A percentile compares a stretch with the other conserved stretches of the same genome.
Evolutionary conservation across 2,888 invertebrate species (phyloP).

Genomic region (Xylophagus ater): DNA sequence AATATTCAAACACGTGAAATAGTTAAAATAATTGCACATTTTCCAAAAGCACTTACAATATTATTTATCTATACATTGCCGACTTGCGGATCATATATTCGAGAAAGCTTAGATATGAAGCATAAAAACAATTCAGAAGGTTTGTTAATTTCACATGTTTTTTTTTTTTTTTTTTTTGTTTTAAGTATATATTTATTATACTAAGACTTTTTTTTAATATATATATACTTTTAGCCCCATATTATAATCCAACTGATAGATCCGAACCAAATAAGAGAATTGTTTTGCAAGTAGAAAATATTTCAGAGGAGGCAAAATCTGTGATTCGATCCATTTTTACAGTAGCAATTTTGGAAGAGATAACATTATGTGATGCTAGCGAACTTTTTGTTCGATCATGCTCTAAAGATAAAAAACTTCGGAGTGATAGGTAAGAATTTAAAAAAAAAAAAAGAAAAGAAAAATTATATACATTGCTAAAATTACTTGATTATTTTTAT

Average conservation of each 20-base stretch:
- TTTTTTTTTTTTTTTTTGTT: slow-evolving; percentile 8
- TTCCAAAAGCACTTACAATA: slow-evolving; percentile 63
- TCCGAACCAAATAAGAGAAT: slow-evolving; percentile 63
- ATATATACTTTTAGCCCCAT: slow-evolving; percentile 39
- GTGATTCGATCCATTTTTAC: slow-evolving; percentile 54
- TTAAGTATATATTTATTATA: slow-evolving; percentile 12
- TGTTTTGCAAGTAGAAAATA: slow-evolving; percentile 58
- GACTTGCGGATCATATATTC: slow-evolving; percentile 54
- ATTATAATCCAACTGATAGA: slow-evolving; percentile 50
- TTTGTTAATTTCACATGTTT: slow-evolving; percentile 11
- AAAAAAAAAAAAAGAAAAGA: background rate
- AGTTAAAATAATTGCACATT: slow-evolving; percentile 64
- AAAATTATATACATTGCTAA: too few relatives aligned
- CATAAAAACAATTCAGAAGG: slow-evolving; percentile 20
- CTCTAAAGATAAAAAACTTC: slow-evolving; percentile 28
- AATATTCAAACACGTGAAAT: slow-evolving; percentile 59
- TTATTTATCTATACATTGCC: slow-evolving; percentile 68
- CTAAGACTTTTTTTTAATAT: background rate
- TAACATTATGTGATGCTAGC: slow-evolving; percentile 66
- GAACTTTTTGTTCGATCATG: slow-evolving; percentile 63
- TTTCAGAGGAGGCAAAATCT: slow-evolving; percentile 53
- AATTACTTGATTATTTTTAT: too few relatives aligned
- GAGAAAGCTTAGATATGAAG: slow-evolving; percentile 58
- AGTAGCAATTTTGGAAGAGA: slow-evolving; percentile 51
- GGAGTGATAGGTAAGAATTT: slow-evolving; percentile 22